Base-by-base conservation (phyloP, 2,888 invertebrate genomes). In the Drosophila borborema region DNA sequence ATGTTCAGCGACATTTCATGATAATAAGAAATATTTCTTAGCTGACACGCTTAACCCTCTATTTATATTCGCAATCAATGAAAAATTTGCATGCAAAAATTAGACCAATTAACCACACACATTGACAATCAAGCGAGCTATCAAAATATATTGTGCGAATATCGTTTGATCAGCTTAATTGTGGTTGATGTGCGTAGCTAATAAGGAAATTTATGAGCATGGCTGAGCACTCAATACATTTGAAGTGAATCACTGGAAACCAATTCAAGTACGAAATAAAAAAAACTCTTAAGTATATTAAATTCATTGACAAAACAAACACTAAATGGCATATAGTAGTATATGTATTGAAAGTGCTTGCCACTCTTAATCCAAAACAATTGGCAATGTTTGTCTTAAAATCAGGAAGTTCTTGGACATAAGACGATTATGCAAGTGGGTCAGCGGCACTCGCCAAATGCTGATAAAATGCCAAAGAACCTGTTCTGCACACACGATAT, bases 331-430 rank as follows among this genome's bases (percentile, higher is more conserved):
- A 36, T 23, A 34, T 43, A 28, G 28, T 28, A 40, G 23, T 55
- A 23, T 40, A n/a, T 4, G 5, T n/a, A 28, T 41, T 41, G 38
- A 20, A 55, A 72, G 83, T 55, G 64, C 28, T 53, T 23, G 43
- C 18, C 45, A 64, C 66, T 65, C 49, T 41, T 64, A 45, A 59
- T 51, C 28, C 46, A 38, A 58, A 20, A 82, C 86, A 85, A 72
- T 72, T 86, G 88, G 20, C 71, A 56, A 74, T 80, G 77, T 72
- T 88, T 88, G 80, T 69, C 40, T 64, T 20, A 16, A 38, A 58
- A 38, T 59, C 66, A 83, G 83, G 83, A 83, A 83, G 86, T 74
- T 68, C 65, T 80, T 62, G 36, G 63, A 46, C 63, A 64, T 41
- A 68, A 53, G 55, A n/a, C 61, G 55, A 63, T 61, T 80, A 77